Conservation (phyloP, 1,140 invertebrate genomes). For the Tachypleus tridentatus region DNA sequence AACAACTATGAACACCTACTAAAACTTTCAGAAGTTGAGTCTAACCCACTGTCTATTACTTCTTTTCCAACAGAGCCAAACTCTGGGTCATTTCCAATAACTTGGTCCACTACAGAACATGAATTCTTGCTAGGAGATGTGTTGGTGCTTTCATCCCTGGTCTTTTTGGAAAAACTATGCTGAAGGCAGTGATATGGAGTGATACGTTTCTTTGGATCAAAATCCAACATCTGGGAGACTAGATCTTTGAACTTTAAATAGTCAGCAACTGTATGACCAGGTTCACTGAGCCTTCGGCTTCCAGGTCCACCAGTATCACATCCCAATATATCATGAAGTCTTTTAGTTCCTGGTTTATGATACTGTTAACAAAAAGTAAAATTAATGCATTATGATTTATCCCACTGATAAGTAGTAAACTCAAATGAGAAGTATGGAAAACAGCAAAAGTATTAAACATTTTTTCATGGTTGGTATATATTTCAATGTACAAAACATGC, state of each 20-base stretch:
- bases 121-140: constrained; percentile 53
- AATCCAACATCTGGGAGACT: constrained; percentile 93
- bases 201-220: constrained; percentile 91
- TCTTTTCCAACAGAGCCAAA: constrained; percentile 8
- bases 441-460: too few relatives aligned
- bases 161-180: constrained; percentile 90
- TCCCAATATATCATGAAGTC: constrained; percentile 43
- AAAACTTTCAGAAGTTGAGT: constrained; percentile 19
- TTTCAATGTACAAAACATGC: too few relatives aligned
- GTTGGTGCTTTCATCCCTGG: constrained; percentile 85
- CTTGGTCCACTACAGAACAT: constrained; percentile 43
- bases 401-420: too few relatives aligned
- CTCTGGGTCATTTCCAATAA: background rate
- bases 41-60: constrained; percentile 6
- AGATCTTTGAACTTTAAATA: constrained; percentile 99
- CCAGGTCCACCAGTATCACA: constrained; percentile 92
- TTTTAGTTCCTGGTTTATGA: constrained; percentile 43
- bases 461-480: too few relatives aligned
- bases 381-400: too few relatives aligned
- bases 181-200: constrained; percentile 95
- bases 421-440: too few relatives aligned
- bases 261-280: constrained; percentile 88
- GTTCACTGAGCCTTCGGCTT: constrained; percentile 74
- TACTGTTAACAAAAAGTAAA: constrained; percentile 39
- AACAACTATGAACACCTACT: constrained; percentile 8